Conservation (phyloP, 92 coral and sea anemone genomes). For the Scolanthus callimorphus region DNA sequence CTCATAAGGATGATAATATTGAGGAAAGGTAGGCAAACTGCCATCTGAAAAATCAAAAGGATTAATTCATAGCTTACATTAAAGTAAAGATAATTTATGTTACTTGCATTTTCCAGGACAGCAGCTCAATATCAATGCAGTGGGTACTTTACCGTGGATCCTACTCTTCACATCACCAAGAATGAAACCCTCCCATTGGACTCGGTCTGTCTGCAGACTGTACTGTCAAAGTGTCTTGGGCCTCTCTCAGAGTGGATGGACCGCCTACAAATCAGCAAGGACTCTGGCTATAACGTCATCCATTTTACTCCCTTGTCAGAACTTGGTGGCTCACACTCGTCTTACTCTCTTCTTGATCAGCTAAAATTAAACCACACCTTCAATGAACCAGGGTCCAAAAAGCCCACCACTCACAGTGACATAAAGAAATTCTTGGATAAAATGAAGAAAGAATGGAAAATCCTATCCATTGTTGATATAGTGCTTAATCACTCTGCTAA, state of each 20-base stretch:
- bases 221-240: constrained; percentile 86
- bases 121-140: constrained; percentile 9
- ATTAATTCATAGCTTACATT: no score
- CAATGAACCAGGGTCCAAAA: constrained; percentile 60
- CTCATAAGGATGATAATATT: constrained; percentile 20
- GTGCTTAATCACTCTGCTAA: constrained; percentile 95
- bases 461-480: constrained; percentile 80
- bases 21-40: background rate
- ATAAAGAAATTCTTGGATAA: constrained; percentile 40
- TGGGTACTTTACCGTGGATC: constrained; percentile 95
- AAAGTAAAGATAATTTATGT: no score
- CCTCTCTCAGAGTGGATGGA: constrained; percentile 90
- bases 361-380: constrained; percentile 59
- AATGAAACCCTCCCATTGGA: constrained; percentile 73
- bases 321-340: constrained; percentile 84
- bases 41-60: no score
- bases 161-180: constrained; percentile 59
- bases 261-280: constrained; percentile 76
- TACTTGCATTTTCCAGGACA: background rate
- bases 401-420: constrained; percentile 52
- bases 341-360: constrained; percentile 82
- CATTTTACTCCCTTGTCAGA: constrained; percentile 94
- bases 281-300: constrained; percentile 91
- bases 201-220: constrained; percentile 89
- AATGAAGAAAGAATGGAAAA: constrained; percentile 57